Evolutionary conservation across 2,888 invertebrate genomes (phyloP).

Genomic region (Germaria angustata): DNA sequence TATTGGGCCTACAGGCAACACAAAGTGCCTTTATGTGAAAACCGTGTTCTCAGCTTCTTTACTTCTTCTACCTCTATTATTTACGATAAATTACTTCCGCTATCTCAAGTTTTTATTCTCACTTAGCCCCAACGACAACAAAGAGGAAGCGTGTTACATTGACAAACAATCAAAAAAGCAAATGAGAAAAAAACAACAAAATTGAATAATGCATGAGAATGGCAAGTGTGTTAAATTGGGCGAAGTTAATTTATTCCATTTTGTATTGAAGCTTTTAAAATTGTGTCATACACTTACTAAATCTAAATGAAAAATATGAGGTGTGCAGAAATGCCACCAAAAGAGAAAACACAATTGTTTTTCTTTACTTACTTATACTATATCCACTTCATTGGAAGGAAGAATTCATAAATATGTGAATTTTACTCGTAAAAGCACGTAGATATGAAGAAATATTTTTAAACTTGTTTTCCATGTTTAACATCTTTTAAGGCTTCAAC

Average conservation of each 20-base stretch:
- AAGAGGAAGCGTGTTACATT: slow-evolving; percentile 15
- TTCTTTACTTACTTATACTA: too few species aligned
- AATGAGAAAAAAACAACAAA: not conserved
- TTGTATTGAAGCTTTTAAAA: not conserved
- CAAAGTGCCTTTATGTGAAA: not conserved
- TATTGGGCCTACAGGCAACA: not conserved
- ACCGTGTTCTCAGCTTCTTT: not conserved
- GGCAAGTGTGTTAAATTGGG: not conserved
- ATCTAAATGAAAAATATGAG: not conserved
- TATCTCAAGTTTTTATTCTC: not conserved
- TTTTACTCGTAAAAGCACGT: not conserved
- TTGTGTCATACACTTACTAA: not conserved
- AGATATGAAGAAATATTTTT: not conserved
- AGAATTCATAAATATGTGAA: not conserved
- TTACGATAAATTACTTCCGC: slow-evolving; percentile 32
- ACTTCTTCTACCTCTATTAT: not conserved
- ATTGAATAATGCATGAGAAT: slow-evolving; percentile 19
- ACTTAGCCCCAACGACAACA: not conserved
- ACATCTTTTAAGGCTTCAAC: not conserved
- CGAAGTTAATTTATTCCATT: not conserved
- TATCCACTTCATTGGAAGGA: too few species aligned
- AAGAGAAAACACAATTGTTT: too few species aligned
- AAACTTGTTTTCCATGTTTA: not conserved
- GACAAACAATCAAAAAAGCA: slow-evolving; percentile 16
- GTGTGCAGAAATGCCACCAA: too few species aligned